These are phyloP conservation scores for Melitaea cinxia DNA, from an alignment of 1,140 invertebrate species.

Conservation along the genomic window DNA sequence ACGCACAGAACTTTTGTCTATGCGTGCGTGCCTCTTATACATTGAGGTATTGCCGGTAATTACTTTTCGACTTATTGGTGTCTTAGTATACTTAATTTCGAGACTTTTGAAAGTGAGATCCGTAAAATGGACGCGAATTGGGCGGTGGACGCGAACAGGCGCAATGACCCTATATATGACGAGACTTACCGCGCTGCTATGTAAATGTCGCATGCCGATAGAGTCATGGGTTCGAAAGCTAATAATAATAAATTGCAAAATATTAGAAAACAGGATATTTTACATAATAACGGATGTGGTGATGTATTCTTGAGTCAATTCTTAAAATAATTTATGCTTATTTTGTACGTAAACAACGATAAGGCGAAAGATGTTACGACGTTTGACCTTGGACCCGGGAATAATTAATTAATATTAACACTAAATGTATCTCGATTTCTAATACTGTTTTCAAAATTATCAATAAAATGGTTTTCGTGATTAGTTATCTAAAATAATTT, in stretches of 20 bases:
- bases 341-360: constrained; percentile 38
- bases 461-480: too few relatives aligned
- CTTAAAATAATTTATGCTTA: constrained; percentile 40
- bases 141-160: too few relatives aligned
- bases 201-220: constrained; percentile 76
- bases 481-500: too few relatives aligned
- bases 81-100: too few relatives aligned
- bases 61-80: too few relatives aligned
- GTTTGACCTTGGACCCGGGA: constrained; percentile 48
- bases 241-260: constrained; percentile 69
- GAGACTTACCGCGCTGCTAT: constrained; percentile 48
- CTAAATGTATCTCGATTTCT: not conserved
- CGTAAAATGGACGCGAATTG: too few relatives aligned
- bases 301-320: constrained; percentile 45
- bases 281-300: constrained; percentile 66
- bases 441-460: too few relatives aligned
- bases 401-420: constrained; percentile 8
- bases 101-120: too few relatives aligned
- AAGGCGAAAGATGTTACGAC: constrained; percentile 45
- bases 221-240: constrained; percentile 69
- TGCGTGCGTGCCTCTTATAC: too few relatives aligned
- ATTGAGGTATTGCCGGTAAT: too few relatives aligned
- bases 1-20: too few relatives aligned
- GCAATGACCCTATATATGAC: too few relatives aligned
- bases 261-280: constrained; percentile 67